A percentile compares a stretch with the other conserved stretches of the same genome.
These are phyloP conservation scores for Ceramica pisi DNA, from an alignment of 2,888 invertebrate genomes.

Conservation along the genomic window DNA sequence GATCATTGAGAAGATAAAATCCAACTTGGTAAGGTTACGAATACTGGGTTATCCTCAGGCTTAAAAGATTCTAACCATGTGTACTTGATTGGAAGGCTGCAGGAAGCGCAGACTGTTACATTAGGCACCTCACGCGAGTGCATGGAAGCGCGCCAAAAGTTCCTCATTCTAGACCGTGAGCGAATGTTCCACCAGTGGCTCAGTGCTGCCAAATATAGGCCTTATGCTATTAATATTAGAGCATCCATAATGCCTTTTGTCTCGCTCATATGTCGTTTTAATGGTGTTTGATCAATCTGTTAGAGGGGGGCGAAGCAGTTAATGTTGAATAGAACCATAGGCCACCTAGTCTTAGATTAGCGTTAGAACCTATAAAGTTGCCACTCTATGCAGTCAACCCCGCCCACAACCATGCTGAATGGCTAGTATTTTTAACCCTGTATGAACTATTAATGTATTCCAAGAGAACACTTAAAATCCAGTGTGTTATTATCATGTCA, in stretches of 20 bases:
- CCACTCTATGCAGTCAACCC: background rate
- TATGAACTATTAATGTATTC: background rate
- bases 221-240: background rate
- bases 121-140: constrained; percentile 37
- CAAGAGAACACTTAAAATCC: background rate
- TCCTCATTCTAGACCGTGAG: constrained; percentile 3
- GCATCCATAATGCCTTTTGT: background rate
- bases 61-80: constrained; percentile 40
- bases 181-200: constrained; percentile 19
- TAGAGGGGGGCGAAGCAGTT: constrained; percentile 1
- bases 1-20: background rate
- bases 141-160: constrained; percentile 54
- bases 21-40: background rate
- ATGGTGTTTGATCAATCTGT: background rate
- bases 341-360: background rate
- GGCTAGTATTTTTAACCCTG: background rate
- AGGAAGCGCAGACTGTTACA: constrained; percentile 48
- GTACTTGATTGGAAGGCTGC: constrained; percentile 32
- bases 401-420: background rate
- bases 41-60: constrained; percentile 1
- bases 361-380: constrained; percentile 1
- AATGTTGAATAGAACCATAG: too few species aligned
- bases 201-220: constrained; percentile 14
- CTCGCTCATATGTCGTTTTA: background rate
- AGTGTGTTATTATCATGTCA: background rate